These are phyloP conservation scores for Frieseomelitta varia DNA, from an alignment of 1,140 invertebrate genomes.

Conservation along the genomic window DNA sequence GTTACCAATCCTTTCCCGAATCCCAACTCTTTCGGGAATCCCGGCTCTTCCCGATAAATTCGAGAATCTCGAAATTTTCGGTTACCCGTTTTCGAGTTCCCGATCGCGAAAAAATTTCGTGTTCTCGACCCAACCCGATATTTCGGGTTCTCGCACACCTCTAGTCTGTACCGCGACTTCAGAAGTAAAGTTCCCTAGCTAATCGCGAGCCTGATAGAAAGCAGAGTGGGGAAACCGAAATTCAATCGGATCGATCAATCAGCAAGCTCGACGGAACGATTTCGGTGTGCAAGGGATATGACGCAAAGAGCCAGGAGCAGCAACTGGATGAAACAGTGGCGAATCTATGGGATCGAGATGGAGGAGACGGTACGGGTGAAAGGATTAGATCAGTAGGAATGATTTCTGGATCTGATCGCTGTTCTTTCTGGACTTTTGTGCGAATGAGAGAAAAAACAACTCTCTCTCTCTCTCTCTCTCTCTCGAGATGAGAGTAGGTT, in stretches of 20 bases:
- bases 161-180: background rate
- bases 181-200: background rate
- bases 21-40: no score
- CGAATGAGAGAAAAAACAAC: background rate
- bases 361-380: background rate
- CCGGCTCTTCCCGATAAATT: no score
- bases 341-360: slow-evolving; percentile 13
- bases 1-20: no score
- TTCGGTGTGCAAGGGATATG: background rate
- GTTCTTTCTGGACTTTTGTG: background rate
- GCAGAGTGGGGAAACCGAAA: background rate
- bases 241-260: slow-evolving; percentile 9
- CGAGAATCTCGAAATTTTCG: no score
- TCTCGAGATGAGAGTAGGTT: no score
- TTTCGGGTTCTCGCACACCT: no score
- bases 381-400: background rate
- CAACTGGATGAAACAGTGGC: background rate
- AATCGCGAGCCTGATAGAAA: no score
- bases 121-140: no score
- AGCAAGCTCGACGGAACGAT: slow-evolving; percentile 7
- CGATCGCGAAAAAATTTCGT: no score
- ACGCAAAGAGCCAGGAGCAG: no score
- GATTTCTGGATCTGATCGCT: slow-evolving; percentile 15
- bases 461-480: no score
- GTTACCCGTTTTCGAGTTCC: no score